phyloP scores from a whole-genome alignment of 2,888 invertebrate species.

The Chromoteleia sp. region DNA sequence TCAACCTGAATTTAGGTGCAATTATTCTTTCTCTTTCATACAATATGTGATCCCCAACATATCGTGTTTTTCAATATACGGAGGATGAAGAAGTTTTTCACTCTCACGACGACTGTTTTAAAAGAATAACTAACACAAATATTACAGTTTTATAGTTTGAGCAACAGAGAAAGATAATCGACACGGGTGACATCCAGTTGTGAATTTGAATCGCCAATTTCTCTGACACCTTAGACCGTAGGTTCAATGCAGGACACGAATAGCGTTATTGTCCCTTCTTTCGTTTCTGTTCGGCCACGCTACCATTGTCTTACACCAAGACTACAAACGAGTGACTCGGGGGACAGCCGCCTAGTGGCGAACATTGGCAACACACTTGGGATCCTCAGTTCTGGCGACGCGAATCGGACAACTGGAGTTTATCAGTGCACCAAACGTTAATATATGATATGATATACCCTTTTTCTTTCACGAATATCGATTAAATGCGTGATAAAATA shows the following conservation, averaged over 20 bases:
- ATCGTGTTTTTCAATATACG: constrained; percentile 2
- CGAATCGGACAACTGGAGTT: constrained; percentile 54
- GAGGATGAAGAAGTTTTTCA: not conserved
- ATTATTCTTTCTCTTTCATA: not conserved
- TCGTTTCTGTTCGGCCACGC: not conserved
- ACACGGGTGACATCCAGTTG: not conserved
- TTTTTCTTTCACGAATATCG: constrained; percentile 65
- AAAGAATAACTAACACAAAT: not conserved
- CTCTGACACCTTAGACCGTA: not conserved
- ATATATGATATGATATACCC: constrained; percentile 67
- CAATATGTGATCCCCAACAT: not conserved
- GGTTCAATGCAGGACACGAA: not conserved
- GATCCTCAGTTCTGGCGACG: constrained; percentile 51
- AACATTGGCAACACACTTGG: constrained; percentile 26
- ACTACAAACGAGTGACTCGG: constrained; percentile 17
- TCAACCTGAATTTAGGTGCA: not conserved
- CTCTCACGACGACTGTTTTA: not conserved
- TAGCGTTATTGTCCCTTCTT: not conserved
- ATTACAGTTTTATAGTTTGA: not conserved
- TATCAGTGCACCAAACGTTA: constrained; percentile 50
- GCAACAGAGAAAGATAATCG: not conserved
- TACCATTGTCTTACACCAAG: not conserved
- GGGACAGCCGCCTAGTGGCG: constrained; percentile 5
- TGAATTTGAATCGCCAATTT: constrained; percentile 2
- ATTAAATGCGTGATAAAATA: constrained; percentile 73